Conservation (phyloP, 2,113 vertebrate genomes). For the Redunca redunca region DNA sequence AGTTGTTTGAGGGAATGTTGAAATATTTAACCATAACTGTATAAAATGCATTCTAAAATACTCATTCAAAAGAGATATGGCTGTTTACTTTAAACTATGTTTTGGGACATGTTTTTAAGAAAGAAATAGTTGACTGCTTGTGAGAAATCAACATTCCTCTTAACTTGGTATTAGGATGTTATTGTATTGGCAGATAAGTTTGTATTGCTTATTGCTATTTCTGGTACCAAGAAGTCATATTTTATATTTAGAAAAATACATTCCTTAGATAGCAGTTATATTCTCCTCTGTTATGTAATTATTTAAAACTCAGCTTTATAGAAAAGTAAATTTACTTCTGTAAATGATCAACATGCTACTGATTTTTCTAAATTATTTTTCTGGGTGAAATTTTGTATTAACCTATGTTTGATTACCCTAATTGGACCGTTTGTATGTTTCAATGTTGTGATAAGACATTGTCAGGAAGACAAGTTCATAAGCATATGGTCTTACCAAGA, state of each 20-base stretch:
- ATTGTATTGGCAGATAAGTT: not conserved
- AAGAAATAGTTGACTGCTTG: not conserved
- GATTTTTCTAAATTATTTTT: constrained; percentile 37
- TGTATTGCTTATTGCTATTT: not conserved
- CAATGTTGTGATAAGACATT: not conserved
- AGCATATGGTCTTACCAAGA: not conserved
- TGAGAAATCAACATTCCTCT: not conserved
- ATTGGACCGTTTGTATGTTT: not conserved
- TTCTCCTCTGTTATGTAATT: not conserved
- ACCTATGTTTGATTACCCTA: not conserved
- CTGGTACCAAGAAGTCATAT: not conserved
- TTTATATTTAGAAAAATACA: not conserved
- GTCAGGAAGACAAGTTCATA: constrained; percentile 9
- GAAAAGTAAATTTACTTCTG: not conserved
- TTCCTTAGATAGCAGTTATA: not conserved
- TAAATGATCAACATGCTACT: not conserved
- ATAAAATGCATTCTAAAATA: not conserved
- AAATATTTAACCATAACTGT: constrained; percentile 15
- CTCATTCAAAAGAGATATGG: not conserved
- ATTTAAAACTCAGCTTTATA: not conserved
- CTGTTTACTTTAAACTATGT: not conserved
- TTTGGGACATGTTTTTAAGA: not conserved
- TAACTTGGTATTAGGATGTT: not conserved
- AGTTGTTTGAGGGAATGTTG: not conserved
- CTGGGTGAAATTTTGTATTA: not conserved